A percentile compares a stretch with the other conserved stretches of the same genome.
Evolutionary conservation across 1,140 invertebrate genomes (phyloP).

Genomic region (Leptestheria dahalacensis): DNA sequence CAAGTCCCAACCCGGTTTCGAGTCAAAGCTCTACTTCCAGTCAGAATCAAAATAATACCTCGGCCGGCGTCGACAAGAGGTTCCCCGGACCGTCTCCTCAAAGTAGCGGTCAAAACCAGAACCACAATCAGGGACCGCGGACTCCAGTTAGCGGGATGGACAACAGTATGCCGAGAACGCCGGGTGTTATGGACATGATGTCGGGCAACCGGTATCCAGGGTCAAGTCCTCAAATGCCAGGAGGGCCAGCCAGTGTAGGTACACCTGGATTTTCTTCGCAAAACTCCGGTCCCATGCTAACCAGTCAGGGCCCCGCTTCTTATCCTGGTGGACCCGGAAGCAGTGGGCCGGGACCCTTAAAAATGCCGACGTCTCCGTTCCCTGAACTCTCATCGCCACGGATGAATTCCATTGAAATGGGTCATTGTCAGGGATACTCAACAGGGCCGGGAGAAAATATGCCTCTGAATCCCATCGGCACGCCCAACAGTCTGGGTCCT

Average conservation of each 20-base stretch:
- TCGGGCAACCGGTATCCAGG: conserved; percentile 22
- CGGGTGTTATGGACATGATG: conserved; percentile 14
- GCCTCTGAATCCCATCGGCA: conserved; percentile 62
- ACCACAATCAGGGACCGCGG: conserved; percentile 8
- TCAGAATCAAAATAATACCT: conserved; percentile 24
- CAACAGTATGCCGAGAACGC: conserved; percentile 6
- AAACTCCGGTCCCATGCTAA: conserved; percentile 2
- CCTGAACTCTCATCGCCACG: conserved; percentile 19
- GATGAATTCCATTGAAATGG: conserved; percentile 19
- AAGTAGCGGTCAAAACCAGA: conserved; percentile 17
- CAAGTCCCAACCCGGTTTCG: conserved; percentile 26
- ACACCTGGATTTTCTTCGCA: neutral
- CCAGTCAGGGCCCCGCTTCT: conserved; percentile 10
- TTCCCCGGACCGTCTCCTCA: conserved; percentile 20
- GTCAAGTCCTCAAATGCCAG: conserved; percentile 22
- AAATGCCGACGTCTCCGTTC: conserved; percentile 17
- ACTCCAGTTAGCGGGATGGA: conserved; percentile 4
- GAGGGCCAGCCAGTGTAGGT: conserved; percentile 8
- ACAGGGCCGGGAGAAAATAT: conserved; percentile 47
- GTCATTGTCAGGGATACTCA: conserved; percentile 18
- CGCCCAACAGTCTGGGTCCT: conserved; percentile 26
- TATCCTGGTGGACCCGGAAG: conserved; percentile 13
- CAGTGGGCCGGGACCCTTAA: conserved; percentile 16
- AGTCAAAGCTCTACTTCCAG: conserved; percentile 11
- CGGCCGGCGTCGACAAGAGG: conserved; percentile 27